Base-by-base conservation (phyloP, 2,888 invertebrate species). In the Chymomyza procnemis region DNA sequence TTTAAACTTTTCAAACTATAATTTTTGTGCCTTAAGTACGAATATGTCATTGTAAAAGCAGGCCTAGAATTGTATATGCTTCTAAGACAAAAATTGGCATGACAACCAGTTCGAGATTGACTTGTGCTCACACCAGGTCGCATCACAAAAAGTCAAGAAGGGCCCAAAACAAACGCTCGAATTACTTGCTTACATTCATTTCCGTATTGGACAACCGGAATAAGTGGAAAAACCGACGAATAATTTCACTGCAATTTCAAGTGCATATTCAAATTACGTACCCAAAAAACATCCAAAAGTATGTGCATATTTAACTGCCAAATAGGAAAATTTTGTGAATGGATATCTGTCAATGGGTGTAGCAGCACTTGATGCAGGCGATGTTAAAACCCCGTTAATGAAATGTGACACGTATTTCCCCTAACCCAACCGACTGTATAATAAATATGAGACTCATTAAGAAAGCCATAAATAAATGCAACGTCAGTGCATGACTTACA, bases 401-500 rank as follows among this genome's bases (percentile, higher is more conserved):
- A 80, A 83, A 83, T 76, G 69, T 77, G 85, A 83, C 77, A 76
- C 85, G 69, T 83, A 83, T 83, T 83, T 83, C 83, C 83, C 83
- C 79, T 72, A 60, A 66, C 61, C 63, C 69, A 72, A 72, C 74
- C 69, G 75, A 62, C 60, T 68, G 69, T 77, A 77, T 69, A 80
- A 83, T 76, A 83, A 85, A 86, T 82, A 80, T 85, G 79, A 79
- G 76, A 83, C 79, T 88, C 86, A 88, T 88, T 88, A 88, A 85
- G 84, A 78, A 82, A 82, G 87, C 86, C 88, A 88, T 88, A 86
- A 87, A 87, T 84, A 88, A 88, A 80, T 80, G 84, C 85, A 76
- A 68, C 74, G 86, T 85, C 86, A 85, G 86, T 70, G 85, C 76
- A 80, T 78, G 81, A 83, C 83, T 78, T 70, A 76, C 85, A 81